These are phyloP conservation scores for Ypsolopha scabrella DNA, from an alignment of 2,888 invertebrate species.

Conservation along the genomic window DNA sequence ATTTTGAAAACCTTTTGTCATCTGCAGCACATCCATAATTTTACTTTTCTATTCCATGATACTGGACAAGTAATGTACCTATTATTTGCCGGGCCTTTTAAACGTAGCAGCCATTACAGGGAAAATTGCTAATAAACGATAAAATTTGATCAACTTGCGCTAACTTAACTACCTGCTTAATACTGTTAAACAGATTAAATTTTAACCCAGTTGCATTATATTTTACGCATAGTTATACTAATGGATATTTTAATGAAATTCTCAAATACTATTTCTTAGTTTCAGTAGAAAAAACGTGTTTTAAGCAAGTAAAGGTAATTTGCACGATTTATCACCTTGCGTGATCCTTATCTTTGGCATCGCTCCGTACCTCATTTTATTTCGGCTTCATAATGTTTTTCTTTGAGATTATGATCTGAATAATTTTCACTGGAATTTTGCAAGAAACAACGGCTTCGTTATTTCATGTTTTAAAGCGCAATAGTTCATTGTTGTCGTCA, in stretches of 20 bases:
- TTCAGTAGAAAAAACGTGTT: no score
- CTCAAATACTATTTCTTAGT: no score
- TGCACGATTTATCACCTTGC: neutral
- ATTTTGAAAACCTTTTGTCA: no score
- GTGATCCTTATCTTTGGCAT: neutral
- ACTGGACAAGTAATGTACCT: constrained; percentile 28
- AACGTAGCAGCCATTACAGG: constrained; percentile 47
- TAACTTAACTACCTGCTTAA: neutral
- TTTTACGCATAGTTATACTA: no score
- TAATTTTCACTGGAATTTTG: neutral
- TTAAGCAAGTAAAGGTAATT: no score
- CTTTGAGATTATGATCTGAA: neutral
- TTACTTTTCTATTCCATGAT: neutral
- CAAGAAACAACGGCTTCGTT: neutral
- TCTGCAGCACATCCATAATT: neutral
- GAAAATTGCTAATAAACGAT: constrained; percentile 53
- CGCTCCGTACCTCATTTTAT: neutral
- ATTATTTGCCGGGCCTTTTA: constrained; percentile 43
- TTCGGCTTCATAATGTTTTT: neutral
- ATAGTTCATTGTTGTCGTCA: neutral
- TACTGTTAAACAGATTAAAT: no score
- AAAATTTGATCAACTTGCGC: constrained; percentile 27
- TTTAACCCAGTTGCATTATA: no score
- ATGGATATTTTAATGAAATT: no score
- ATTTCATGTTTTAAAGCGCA: neutral